Percentiles rank a stretch among this genome's conserved stretches.
Evolutionary conservation across 2,888 invertebrate species (phyloP).

Genomic region (Cosmorhoe ocellata): DNA sequence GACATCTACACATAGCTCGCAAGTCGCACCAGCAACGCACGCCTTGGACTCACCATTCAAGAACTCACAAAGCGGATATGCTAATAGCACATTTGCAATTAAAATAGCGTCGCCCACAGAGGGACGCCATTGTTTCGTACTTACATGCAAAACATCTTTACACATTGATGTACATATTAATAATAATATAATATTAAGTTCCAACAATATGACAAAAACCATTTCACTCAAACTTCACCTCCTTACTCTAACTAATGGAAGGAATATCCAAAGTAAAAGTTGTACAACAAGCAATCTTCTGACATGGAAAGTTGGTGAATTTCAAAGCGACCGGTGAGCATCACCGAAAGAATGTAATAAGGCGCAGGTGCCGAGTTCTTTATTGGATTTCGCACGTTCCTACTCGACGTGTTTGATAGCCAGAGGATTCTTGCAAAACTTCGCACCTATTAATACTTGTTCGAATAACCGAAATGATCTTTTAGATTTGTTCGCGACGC

Average conservation of each 20-base stretch:
- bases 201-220: conserved; percentile 60
- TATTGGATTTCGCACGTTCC: conserved; percentile 81
- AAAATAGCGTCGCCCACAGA: conserved; percentile 71
- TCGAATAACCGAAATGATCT: conserved; percentile 49
- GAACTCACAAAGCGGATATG: conserved; percentile 77
- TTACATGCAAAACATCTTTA: conserved; percentile 52
- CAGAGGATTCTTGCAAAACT: conserved; percentile 78
- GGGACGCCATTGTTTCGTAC: conserved; percentile 73
- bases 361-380: conserved; percentile 79
- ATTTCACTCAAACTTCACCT: conserved; percentile 60
- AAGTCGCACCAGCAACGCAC: conserved; percentile 60
- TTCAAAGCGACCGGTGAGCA: conserved; percentile 66
- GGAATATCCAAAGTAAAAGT: conserved; percentile 75
- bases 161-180: no score
- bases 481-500: conserved; percentile 39
- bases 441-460: conserved; percentile 65
- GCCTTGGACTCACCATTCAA: conserved; percentile 70
- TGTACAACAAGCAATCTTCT: conserved; percentile 74
- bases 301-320: conserved; percentile 73
- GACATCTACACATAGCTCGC: conserved; percentile 50
- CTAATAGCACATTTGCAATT: conserved; percentile 78
- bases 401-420: conserved; percentile 77
- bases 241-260: conserved; percentile 73
- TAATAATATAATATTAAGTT: no score
- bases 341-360: conserved; percentile 80